phyloP scores from a whole-genome alignment of 2,797 vertebrate species.

The Alexandromys oeconomus region DNA sequence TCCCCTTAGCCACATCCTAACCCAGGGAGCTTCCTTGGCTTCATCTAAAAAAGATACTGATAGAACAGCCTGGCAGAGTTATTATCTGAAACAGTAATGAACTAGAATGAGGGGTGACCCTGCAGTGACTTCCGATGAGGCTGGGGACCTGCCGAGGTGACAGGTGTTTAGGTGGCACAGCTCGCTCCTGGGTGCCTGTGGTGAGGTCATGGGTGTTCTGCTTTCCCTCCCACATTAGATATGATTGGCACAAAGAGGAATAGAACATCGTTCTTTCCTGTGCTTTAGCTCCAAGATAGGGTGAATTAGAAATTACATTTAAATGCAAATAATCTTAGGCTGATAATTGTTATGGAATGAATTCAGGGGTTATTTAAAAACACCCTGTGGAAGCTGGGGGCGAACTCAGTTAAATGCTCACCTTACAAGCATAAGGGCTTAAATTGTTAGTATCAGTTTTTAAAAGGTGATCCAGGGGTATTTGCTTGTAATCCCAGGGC shows the following conservation, averaged over 20 bases:
- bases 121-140: background rate
- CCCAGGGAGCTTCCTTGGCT: background rate
- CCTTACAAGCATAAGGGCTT: background rate
- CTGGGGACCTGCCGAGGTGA: background rate
- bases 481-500: background rate
- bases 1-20: background rate
- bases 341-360: conserved; percentile 10
- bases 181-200: background rate
- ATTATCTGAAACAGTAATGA: background rate
- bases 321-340: conserved; percentile 33
- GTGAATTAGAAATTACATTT: conserved; percentile 33
- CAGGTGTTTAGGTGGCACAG: background rate
- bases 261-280: background rate
- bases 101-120: background rate
- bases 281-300: background rate
- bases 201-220: background rate
- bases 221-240: background rate
- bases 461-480: background rate
- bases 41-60: background rate
- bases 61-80: background rate
- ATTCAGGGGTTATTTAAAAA: background rate
- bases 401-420: background rate
- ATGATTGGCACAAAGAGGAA: conserved; percentile 12
- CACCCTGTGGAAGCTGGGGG: background rate
- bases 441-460: background rate